Conservation (phyloP, 2,113 vertebrate species). For the Perca fluviatilis region DNA sequence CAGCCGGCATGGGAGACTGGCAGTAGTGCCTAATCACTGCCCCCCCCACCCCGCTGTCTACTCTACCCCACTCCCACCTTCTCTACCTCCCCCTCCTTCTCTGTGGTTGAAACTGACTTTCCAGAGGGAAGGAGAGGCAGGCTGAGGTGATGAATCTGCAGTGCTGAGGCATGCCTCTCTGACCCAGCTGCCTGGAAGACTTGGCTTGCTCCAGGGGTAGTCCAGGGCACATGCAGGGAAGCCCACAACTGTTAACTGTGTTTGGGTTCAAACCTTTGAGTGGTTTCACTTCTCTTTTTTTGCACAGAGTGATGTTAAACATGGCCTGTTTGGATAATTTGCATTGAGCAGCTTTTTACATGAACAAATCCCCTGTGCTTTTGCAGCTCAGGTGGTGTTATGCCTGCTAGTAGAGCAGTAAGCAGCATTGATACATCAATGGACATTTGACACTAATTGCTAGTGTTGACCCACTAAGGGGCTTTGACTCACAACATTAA, state of each 20-base stretch:
- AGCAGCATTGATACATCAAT: conserved; percentile 59
- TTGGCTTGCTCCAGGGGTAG: conserved; percentile 65
- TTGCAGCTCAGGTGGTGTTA: conserved; percentile 57
- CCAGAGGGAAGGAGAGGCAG: conserved; percentile 72
- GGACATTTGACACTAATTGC: conserved; percentile 72
- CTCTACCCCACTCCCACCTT: conserved; percentile 20
- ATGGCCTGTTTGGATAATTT: conserved; percentile 52
- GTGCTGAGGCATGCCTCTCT: conserved; percentile 76
- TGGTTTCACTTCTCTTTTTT: conserved; percentile 68
- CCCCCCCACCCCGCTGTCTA: conserved; percentile 32
- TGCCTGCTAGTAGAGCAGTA: conserved; percentile 30
- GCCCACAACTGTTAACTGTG: conserved; percentile 48
- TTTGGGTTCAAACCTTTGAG: conserved; percentile 33
- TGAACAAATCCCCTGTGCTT: conserved; percentile 44
- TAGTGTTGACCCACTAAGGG: conserved; percentile 47
- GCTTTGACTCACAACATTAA: conserved; percentile 59
- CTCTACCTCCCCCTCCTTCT: conserved; percentile 14
- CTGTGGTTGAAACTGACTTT: conserved; percentile 68
- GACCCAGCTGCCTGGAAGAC: conserved; percentile 67
- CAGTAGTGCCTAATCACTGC: conserved; percentile 56
- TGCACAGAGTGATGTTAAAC: conserved; percentile 1
- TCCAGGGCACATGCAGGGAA: conserved; percentile 46
- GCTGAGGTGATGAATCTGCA: conserved; percentile 83
- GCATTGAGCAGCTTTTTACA: conserved; percentile 52
- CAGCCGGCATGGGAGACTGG: conserved; percentile 49